A percentile compares a stretch with the other conserved stretches of the same genome.
Evolutionary conservation across 2,888 invertebrate species (phyloP).

Genomic region (Aphidoletes aphidimyza): DNA sequence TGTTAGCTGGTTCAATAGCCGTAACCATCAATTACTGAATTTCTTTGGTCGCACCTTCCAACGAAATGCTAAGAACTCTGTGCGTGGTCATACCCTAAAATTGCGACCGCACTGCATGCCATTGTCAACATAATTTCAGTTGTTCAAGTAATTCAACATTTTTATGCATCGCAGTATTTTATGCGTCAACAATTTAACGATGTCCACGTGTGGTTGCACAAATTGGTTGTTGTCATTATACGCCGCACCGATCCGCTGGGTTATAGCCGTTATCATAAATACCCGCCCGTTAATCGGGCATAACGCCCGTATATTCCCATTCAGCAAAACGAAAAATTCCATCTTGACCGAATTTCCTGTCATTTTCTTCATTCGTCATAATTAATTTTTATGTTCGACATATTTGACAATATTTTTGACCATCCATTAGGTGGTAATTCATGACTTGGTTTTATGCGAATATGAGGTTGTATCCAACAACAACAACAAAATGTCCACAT

Average conservation of each 20-base stretch:
- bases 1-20: conserved; percentile 26
- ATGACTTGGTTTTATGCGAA: too few relatives aligned
- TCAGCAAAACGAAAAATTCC: too few relatives aligned
- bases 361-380: conserved; percentile 22
- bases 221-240: neutral
- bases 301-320: neutral
- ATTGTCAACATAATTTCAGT: conserved; percentile 38
- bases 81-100: too few relatives aligned
- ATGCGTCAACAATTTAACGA: neutral
- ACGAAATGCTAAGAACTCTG: neutral
- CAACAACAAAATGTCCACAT: conserved; percentile 15
- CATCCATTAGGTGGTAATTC: conserved; percentile 47
- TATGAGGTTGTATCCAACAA: too few relatives aligned
- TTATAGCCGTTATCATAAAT: too few relatives aligned
- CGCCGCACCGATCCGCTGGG: too few relatives aligned
- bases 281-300: too few relatives aligned
- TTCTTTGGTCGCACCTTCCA: conserved; percentile 25
- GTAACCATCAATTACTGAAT: conserved; percentile 33
- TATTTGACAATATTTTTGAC: conserved; percentile 12
- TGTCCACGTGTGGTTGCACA: neutral
- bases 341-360: too few relatives aligned
- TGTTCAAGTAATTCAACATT: neutral
- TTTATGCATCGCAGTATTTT: neutral
- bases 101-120: conserved; percentile 20
- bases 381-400: conserved; percentile 48